phyloP scores from a whole-genome alignment of 1,140 invertebrate species.

The Patella vulgata region DNA sequence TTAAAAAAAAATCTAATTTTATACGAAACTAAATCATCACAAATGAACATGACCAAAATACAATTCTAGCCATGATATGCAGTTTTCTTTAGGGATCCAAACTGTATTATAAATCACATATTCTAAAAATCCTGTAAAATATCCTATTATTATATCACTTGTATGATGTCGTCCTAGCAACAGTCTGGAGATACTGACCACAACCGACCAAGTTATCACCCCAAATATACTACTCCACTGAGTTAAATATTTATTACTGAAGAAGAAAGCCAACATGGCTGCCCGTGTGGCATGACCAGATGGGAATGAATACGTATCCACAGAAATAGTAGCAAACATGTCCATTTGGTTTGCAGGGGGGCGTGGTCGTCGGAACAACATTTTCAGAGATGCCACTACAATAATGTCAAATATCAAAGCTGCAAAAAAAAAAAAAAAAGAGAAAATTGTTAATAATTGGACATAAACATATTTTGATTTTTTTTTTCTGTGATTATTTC shows the following conservation, averaged over 20 bases:
- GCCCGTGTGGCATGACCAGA: constrained; percentile 94
- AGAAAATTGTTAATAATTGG: no score
- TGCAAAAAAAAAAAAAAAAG: constrained; percentile 69
- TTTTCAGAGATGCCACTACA: constrained; percentile 84
- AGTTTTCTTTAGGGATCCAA: constrained; percentile 45
- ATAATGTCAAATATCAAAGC: constrained; percentile 88
- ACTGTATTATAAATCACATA: constrained; percentile 72
- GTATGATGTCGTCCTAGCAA: constrained; percentile 86
- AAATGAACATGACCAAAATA: constrained; percentile 58
- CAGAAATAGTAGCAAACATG: constrained; percentile 72
- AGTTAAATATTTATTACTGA: constrained; percentile 35
- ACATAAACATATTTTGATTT: no score
- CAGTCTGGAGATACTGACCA: constrained; percentile 82
- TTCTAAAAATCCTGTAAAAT: constrained; percentile 80
- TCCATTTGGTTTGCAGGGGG: constrained; percentile 77
- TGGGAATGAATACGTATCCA: constrained; percentile 95
- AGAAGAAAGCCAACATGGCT: constrained; percentile 76
- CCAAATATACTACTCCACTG: constrained; percentile 55
- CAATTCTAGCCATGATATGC: constrained; percentile 45
- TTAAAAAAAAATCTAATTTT: no score
- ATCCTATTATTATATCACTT: constrained; percentile 83
- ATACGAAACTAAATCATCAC: no score
- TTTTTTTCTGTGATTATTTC: no score
- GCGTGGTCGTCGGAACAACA: constrained; percentile 78
- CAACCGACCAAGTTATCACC: constrained; percentile 78